These are phyloP conservation scores for Lycocorax pyrrhopterus DNA, from an alignment of 2,113 vertebrate species.

Conservation along the genomic window DNA sequence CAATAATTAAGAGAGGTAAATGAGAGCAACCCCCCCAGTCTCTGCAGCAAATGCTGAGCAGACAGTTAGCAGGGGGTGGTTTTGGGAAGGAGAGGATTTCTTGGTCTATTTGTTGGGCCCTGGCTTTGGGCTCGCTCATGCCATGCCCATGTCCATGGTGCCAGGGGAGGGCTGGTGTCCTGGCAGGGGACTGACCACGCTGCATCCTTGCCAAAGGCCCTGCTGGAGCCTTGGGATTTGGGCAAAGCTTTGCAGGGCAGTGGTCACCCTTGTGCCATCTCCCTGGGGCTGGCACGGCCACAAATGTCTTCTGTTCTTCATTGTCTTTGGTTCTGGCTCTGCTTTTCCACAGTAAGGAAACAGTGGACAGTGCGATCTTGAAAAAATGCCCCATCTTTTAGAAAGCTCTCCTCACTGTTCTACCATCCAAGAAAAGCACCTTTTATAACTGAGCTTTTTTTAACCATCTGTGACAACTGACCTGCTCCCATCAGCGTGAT, in stretches of 20 bases:
- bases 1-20: conserved; percentile 29
- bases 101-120: background rate
- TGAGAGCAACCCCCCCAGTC: background rate
- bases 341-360: background rate
- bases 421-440: background rate
- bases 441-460: background rate
- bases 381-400: background rate
- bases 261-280: background rate
- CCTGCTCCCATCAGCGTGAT: background rate
- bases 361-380: background rate
- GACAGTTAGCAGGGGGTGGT: background rate
- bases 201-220: background rate
- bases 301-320: background rate
- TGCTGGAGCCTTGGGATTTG: background rate
- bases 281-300: background rate
- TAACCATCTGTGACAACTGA: background rate
- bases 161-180: background rate
- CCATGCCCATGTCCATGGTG: background rate
- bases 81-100: background rate
- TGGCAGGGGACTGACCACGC: background rate
- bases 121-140: background rate
- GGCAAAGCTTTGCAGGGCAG: background rate
- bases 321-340: background rate
- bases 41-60: background rate
- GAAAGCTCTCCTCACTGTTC: background rate